These are phyloP conservation scores for Leucoma salicis DNA, from an alignment of 2,888 invertebrate genomes.

Conservation along the genomic window DNA sequence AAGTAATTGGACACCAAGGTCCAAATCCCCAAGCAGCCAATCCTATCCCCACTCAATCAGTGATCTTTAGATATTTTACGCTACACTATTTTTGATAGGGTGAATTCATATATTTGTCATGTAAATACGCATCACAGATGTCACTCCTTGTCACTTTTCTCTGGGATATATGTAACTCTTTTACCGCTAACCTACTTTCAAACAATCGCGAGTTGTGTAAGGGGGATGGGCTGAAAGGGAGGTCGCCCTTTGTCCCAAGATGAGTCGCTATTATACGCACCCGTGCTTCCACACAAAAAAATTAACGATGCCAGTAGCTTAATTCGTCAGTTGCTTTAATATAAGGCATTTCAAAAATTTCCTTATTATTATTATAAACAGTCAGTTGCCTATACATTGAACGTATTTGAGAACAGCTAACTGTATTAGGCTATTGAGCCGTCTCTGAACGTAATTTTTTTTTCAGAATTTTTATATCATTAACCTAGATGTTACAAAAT, in stretches of 20 bases:
- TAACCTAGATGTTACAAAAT: too few relatives aligned
- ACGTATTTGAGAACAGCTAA: too few relatives aligned
- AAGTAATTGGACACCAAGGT: too few relatives aligned
- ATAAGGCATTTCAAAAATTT: too few relatives aligned
- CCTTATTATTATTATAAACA: too few relatives aligned
- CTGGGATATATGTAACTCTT: conserved; percentile 31
- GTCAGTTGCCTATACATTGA: too few relatives aligned
- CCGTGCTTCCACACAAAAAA: conserved; percentile 14
- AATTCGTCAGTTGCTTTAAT: conserved; percentile 1
- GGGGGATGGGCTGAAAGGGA: conserved; percentile 39
- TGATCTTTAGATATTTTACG: background rate
- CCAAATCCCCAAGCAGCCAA: too few relatives aligned
- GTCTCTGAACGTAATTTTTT: too few relatives aligned
- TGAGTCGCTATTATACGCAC: conserved; percentile 19
- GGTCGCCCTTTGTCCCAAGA: conserved; percentile 51
- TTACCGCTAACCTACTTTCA: conserved; percentile 52
- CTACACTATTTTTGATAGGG: background rate
- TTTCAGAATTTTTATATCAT: too few relatives aligned
- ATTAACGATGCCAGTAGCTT: background rate
- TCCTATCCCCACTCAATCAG: too few relatives aligned
- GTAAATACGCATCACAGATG: conserved; percentile 3
- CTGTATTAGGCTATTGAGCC: too few relatives aligned
- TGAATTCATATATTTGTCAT: conserved; percentile 4
- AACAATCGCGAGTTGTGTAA: conserved; percentile 39
- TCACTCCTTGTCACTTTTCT: conserved; percentile 1